Evolutionary conservation across 2,888 invertebrate species (phyloP).

Genomic region (Microplitis manilae): DNA sequence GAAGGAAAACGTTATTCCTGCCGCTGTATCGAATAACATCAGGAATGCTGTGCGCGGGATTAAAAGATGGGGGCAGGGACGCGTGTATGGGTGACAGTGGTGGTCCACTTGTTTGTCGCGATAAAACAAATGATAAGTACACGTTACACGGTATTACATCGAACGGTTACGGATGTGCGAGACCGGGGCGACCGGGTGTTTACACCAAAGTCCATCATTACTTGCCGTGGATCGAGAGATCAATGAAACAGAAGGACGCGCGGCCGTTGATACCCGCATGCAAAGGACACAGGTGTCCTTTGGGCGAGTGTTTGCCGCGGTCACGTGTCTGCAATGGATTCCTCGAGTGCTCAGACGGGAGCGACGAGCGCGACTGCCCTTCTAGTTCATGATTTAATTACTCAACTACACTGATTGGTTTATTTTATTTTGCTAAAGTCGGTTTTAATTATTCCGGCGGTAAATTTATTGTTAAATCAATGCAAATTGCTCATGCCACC

Average conservation of each 20-base stretch:
- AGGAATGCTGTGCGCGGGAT: constrained; percentile 88
- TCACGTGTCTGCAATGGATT: constrained; percentile 84
- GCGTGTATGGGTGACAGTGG: constrained; percentile 88
- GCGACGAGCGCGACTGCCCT: constrained; percentile 79
- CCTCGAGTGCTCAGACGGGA: constrained; percentile 84
- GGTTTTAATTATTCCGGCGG: neutral
- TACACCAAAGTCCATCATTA: constrained; percentile 86
- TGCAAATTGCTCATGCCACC: neutral
- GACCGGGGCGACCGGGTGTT: constrained; percentile 84
- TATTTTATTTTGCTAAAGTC: neutral
- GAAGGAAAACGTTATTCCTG: constrained; percentile 81
- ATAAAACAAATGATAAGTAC: constrained; percentile 69
- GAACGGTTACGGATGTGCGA: constrained; percentile 86
- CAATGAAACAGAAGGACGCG: constrained; percentile 68
- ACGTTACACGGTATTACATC: constrained; percentile 77
- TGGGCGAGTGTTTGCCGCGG: constrained; percentile 82
- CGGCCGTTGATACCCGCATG: constrained; percentile 69
- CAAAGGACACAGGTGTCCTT: constrained; percentile 81
- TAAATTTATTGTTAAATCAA: neutral
- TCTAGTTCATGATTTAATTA: constrained; percentile 36
- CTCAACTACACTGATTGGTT: constrained; percentile 17
- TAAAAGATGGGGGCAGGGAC: constrained; percentile 84
- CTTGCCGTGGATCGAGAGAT: constrained; percentile 80
- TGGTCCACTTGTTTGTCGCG: constrained; percentile 85
- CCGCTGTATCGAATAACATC: constrained; percentile 85